Base-by-base conservation (phyloP, 2,797 vertebrate genomes). In the Onychomys arenicola region DNA sequence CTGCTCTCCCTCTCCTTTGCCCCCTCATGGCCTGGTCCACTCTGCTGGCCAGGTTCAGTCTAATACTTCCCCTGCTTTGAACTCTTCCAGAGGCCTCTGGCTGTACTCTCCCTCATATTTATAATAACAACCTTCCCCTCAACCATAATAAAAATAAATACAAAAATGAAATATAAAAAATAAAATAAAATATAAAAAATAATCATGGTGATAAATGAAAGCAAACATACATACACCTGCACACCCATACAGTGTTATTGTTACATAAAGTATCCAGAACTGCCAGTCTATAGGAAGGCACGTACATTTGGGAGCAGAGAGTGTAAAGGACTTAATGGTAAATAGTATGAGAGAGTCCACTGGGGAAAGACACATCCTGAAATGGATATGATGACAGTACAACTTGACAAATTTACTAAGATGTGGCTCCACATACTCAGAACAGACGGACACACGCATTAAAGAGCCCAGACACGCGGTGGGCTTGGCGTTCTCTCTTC, bases 311-410 rank as follows among this genome's bases (percentile, higher is more conserved):
- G 19, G n/a, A 43, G 29, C 14, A 89, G 46, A 80, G 46, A 16
- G 23, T 34, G 12, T 61, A 49, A n/a, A 91, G 11, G 13, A 25
- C 90, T 90, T 84, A 87, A 84, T 23, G 49, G 77, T 82, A 95
- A 95, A 84, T 3, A 21, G 11, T 12, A 71, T 14, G 32, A 93
- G 77, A 37, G 46, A 92, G 91, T 82, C 89, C 46, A 86, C 0
- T 71, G 14, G 73, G 29, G 57, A n/a, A 91, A 91, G 52, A 93
- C 82, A 90, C 46, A 81, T 65, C 81, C 78, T 96, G 76, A 65
- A 94, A 49, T 29, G 75, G 1, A 73, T 75, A 67, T 91, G 40
- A 83, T 29, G 17, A 92, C 29, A 63, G 40, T 14, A 90, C 32
- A 87, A 95, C 7, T 17, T 40, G 29, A 9, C 52, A 88, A 95